Evolutionary conservation across 2,888 invertebrate genomes (phyloP).

Genomic region (Dryocosmus kuriphilus): DNA sequence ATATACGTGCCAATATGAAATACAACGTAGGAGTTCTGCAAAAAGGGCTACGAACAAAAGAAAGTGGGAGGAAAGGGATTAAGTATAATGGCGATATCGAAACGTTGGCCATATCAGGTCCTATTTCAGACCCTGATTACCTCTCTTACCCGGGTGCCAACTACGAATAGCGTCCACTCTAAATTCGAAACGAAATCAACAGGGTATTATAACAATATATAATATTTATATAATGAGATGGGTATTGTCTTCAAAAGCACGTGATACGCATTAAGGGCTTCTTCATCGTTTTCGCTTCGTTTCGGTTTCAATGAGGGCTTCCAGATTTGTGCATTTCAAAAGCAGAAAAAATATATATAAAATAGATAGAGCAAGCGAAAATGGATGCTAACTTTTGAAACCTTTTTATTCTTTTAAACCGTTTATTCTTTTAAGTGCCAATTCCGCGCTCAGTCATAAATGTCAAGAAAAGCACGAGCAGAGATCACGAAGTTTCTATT

Average conservation of each 20-base stretch:
- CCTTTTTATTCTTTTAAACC: background rate
- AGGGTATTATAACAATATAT: conserved; percentile 34
- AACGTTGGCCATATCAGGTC: conserved; percentile 39
- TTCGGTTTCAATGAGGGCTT: conserved; percentile 24
- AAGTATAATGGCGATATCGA: conserved; percentile 35
- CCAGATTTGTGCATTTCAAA: conserved; percentile 6
- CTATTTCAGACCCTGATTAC: conserved; percentile 49
- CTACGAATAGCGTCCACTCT: conserved; percentile 74
- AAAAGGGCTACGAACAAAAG: conserved; percentile 23
- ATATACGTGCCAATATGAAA: conserved; percentile 31
- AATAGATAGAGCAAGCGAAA: background rate
- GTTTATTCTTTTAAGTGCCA: conserved; percentile 2
- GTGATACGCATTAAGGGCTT: conserved; percentile 17
- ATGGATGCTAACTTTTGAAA: background rate
- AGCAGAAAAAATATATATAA: background rate
- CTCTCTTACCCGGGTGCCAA: conserved; percentile 64
- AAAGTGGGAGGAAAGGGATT: conserved; percentile 10
- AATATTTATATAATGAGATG: conserved; percentile 11
- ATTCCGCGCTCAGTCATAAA: conserved; percentile 13
- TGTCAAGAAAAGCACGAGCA: conserved; percentile 9
- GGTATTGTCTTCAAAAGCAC: background rate
- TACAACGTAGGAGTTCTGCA: background rate
- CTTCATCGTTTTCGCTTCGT: conserved; percentile 33
- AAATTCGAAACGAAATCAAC: conserved; percentile 75
- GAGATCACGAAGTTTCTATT: conserved; percentile 1